These are phyloP conservation scores for Mesorhabditis sp. DNA, from an alignment of 2,888 invertebrate genomes.

Conservation along the genomic window DNA sequence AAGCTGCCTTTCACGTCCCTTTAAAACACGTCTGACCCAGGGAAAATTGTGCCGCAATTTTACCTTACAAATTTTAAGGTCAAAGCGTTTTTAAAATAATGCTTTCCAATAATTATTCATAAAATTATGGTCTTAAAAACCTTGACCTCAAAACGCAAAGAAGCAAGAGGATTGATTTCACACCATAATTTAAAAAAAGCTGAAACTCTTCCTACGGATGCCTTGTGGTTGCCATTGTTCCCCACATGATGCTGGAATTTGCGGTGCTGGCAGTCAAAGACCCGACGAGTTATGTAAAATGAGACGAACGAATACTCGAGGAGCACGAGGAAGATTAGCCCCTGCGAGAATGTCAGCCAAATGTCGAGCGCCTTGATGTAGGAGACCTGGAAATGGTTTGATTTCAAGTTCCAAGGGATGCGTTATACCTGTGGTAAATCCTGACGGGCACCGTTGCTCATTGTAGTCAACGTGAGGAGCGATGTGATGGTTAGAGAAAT, in stretches of 20 bases:
- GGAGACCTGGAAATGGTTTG: constrained; percentile 28
- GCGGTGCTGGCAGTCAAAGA: constrained; percentile 44
- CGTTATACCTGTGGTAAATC: constrained; percentile 54
- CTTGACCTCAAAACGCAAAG: too few relatives aligned
- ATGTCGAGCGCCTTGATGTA: constrained; percentile 56
- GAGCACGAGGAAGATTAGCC: constrained; percentile 54
- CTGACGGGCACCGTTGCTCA: constrained; percentile 57
- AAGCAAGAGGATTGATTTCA: too few relatives aligned
- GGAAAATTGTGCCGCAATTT: too few relatives aligned
- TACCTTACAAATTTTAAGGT: too few relatives aligned
- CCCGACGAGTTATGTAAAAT: constrained; percentile 52
- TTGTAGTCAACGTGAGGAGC: constrained; percentile 56
- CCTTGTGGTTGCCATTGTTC: background rate
- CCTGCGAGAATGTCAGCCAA: constrained; percentile 56
- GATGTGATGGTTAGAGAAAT: constrained; percentile 57
- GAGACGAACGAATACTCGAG: constrained; percentile 57
- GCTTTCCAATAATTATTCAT: too few relatives aligned
- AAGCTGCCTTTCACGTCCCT: too few relatives aligned
- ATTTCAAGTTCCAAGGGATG: background rate
- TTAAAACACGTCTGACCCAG: too few relatives aligned
- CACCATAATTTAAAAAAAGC: too few relatives aligned
- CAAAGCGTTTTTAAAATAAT: too few relatives aligned
- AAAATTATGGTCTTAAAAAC: too few relatives aligned
- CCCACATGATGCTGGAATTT: background rate
- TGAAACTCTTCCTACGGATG: background rate